Conservation (phyloP, 2,888 invertebrate genomes). For the Euzophera pinguis region DNA sequence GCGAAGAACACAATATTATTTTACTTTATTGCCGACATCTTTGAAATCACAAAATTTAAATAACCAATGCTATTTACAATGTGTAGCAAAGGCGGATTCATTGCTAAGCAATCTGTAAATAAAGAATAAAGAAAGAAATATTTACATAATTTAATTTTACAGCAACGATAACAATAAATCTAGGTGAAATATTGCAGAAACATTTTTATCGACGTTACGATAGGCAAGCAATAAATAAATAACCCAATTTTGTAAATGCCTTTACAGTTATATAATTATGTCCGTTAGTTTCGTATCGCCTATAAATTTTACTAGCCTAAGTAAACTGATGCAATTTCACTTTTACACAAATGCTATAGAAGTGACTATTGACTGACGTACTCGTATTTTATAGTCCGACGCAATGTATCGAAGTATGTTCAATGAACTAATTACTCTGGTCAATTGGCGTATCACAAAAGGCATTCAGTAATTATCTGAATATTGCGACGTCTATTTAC, state of each 20-base stretch:
- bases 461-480: constrained; percentile 15
- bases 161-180: not conserved
- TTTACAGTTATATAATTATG: not conserved
- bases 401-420: constrained; percentile 14
- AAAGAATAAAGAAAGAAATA: no score
- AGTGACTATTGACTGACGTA: not conserved
- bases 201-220: not conserved
- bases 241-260: not conserved
- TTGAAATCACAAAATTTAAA: no score
- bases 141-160: not conserved
- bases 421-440: constrained; percentile 21
- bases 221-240: not conserved
- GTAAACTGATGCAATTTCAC: not conserved
- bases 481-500: constrained; percentile 8
- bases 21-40: no score
- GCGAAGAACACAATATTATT: no score
- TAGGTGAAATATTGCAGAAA: not conserved
- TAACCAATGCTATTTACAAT: no score
- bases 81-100: no score
- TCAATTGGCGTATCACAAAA: constrained; percentile 19
- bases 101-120: no score
- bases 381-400: not conserved
- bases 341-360: not conserved
- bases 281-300: not conserved
- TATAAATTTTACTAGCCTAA: constrained; percentile 1